Percentiles rank a stretch among this genome's conserved stretches.
Evolutionary conservation across 2,888 invertebrate genomes (phyloP).

Genomic region (Epicampocera succincta): DNA sequence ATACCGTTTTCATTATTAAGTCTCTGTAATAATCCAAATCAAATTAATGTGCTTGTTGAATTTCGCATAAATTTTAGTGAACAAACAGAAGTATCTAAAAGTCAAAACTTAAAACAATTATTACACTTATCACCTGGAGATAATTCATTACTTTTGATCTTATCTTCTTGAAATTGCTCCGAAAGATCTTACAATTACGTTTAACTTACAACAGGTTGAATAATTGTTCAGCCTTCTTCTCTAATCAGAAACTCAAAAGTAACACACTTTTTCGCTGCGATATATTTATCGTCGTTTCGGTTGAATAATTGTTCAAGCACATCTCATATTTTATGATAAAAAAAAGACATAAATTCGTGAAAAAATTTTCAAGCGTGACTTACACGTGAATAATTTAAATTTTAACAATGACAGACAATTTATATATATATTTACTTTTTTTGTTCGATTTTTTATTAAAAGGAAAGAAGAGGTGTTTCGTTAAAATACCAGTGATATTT

Average conservation of each 20-base stretch:
- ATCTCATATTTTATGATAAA: slow-evolving; percentile 18
- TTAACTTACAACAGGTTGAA: too few relatives aligned
- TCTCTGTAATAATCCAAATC: too few relatives aligned
- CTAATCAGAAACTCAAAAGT: background rate
- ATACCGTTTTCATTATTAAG: too few relatives aligned
- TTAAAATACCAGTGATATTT: slow-evolving; percentile 38
- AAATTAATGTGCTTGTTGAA: too few relatives aligned
- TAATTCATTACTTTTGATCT: too few relatives aligned
- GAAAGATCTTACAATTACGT: too few relatives aligned
- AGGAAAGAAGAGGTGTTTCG: background rate
- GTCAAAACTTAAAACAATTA: too few relatives aligned
- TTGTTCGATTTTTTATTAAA: background rate
- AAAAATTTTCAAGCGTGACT: slow-evolving; percentile 23
- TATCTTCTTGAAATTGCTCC: too few relatives aligned
- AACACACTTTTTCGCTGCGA: background rate
- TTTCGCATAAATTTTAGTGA: too few relatives aligned
- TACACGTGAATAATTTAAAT: slow-evolving; percentile 57
- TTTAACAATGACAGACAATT: slow-evolving; percentile 16
- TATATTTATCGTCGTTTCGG: background rate
- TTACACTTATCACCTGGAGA: too few relatives aligned
- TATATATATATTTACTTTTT: slow-evolving; percentile 2
- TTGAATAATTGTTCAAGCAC: slow-evolving; percentile 7
- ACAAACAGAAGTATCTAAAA: too few relatives aligned
- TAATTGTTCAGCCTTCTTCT: too few relatives aligned
- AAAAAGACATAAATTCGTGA: background rate